Base-by-base conservation (phyloP, 2,888 invertebrate species). In the Alloplasta piceator region DNA sequence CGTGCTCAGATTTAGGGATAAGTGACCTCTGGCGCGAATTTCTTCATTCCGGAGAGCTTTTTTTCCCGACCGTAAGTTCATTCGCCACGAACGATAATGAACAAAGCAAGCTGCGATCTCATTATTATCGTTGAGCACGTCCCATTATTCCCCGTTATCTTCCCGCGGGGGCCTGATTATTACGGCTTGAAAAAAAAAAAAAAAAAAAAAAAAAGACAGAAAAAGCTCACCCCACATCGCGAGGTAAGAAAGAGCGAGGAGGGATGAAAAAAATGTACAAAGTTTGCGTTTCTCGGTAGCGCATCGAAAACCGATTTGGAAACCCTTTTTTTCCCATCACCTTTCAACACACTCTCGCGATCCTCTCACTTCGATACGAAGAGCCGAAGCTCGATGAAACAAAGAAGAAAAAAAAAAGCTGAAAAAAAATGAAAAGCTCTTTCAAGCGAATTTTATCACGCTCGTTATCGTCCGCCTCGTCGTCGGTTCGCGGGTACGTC, bases 231-330 rank as follows among this genome's bases (percentile, higher is more conserved):
- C n/a, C n/a, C n/a, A n/a, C n/a, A n/a, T n/a, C n/a, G n/a, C n/a
- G n/a, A n/a, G 38, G 14, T 26, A 4, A 61, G 4, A 36, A 48
- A 60, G 6, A 9, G 12, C 10, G 46, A 26, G 9, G 38, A n/a
- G 38, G 38, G 7, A n/a, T n/a, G n/a, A n/a, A n/a, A n/a, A n/a
- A n/a, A n/a, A n/a, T n/a, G n/a, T n/a, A n/a, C n/a, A n/a, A n/a
- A n/a, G n/a, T 9, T 16, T 9, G 66, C n/a, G 48, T 38, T 46
- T 39, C 50, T 26, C 16, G 61, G 6, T n/a, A 61, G 7, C 55
- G 41, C 63, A 80, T 80, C 72, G 80, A 64, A 80, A 80, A 72
- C 72, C 76, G 56, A 76, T 80, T 68, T 41, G 38, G 43, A 12
- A 52, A n/a, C 55, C 56, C 26, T 52, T 63, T 68, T 50, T 72